Conservation (phyloP, 2,113 vertebrate species). For the Actenoides lindsayi region DNA sequence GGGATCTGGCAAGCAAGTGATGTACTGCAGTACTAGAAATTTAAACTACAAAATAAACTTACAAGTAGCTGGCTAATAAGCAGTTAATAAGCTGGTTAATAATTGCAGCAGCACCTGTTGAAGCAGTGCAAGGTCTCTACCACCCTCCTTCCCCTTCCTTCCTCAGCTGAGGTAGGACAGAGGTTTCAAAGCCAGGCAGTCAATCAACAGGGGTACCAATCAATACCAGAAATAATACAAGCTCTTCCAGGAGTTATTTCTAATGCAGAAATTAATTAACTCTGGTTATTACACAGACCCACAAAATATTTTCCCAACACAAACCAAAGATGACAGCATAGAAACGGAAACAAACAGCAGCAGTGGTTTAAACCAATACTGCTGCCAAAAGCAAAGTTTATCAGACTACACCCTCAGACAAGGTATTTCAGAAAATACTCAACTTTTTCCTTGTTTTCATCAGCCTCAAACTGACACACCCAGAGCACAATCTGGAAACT, state of each 20-base stretch:
- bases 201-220: not conserved
- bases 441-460: not conserved
- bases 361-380: not conserved
- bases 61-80: not conserved
- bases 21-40: not conserved
- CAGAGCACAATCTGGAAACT: not conserved
- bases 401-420: not conserved
- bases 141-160: not conserved
- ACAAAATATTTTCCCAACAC: not conserved
- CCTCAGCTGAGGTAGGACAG: not conserved
- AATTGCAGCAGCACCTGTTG: not conserved
- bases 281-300: not conserved
- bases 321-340: not conserved
- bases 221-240: not conserved
- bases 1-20: not conserved
- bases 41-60: not conserved
- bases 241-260: not conserved
- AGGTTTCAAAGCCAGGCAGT: not conserved
- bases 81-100: too few species aligned
- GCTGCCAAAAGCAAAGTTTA: slow-evolving; percentile 3
- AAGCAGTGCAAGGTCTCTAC: not conserved
- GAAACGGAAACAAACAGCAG: not conserved
- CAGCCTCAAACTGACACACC: not conserved
- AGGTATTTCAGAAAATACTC: not conserved
- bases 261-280: not conserved